Evolutionary conservation across 2,113 vertebrate genomes (phyloP).

Genomic region (Epinephelus cyanopodus): DNA sequence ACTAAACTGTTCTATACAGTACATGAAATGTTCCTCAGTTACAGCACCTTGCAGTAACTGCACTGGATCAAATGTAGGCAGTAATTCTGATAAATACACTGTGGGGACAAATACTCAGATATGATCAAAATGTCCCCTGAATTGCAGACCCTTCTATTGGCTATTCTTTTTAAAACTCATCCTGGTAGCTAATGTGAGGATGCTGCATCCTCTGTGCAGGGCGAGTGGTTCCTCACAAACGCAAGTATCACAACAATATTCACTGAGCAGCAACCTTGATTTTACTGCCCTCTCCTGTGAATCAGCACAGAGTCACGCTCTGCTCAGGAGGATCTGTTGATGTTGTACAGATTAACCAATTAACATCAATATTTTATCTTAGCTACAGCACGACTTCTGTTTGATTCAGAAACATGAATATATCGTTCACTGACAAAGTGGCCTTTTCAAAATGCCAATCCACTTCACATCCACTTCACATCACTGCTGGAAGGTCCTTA

Average conservation of each 20-base stretch:
- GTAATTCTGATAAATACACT: too few species aligned
- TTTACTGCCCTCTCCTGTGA: conserved; percentile 32
- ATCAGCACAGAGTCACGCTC: background rate
- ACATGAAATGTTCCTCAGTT: too few species aligned
- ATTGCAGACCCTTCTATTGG: background rate
- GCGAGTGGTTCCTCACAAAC: background rate
- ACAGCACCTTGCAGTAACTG: too few species aligned
- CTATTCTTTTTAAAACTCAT: background rate
- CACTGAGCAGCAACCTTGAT: background rate
- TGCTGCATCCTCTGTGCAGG: background rate
- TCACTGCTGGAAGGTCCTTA: background rate
- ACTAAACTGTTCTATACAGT: too few species aligned
- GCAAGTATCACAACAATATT: background rate
- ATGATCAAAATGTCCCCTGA: too few species aligned
- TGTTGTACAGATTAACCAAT: background rate
- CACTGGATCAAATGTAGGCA: too few species aligned
- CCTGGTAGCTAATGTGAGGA: background rate
- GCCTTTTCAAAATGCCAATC: conserved; percentile 59
- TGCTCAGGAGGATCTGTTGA: background rate
- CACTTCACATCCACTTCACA: conserved; percentile 17
- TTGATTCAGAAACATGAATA: background rate
- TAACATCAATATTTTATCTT: background rate
- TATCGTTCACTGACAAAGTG: conserved; percentile 16
- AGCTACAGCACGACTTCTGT: background rate
- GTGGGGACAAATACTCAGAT: too few species aligned